Conservation (phyloP, 2,797 vertebrate genomes). For the Gymnothorax reevesii region DNA sequence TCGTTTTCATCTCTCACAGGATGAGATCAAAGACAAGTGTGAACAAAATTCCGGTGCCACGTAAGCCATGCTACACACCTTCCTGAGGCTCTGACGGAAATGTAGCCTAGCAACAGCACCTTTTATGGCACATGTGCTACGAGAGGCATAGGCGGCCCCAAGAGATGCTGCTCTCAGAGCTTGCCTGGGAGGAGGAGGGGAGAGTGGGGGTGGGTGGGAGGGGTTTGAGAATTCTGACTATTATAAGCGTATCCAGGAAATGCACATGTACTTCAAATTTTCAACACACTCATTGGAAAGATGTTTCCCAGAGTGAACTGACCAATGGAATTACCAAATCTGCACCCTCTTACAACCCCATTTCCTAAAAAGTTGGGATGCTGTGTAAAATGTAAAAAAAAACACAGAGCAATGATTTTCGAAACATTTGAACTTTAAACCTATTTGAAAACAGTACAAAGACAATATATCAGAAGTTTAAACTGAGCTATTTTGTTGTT, state of each 20-base stretch:
- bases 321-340: not conserved
- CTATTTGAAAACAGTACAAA: too few relatives aligned
- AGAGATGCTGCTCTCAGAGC: not conserved
- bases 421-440: too few relatives aligned
- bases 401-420: too few relatives aligned
- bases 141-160: constrained; percentile 8
- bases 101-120: constrained; percentile 35
- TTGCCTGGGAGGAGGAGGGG: not conserved
- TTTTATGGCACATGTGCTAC: not conserved
- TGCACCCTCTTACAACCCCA: not conserved
- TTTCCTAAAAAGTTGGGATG: too few relatives aligned
- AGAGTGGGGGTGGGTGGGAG: not conserved
- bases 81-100: constrained; percentile 12
- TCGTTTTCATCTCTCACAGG: not conserved
- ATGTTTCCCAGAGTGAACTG: not conserved
- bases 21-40: not conserved
- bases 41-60: not conserved
- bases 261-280: not conserved
- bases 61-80: constrained; percentile 15
- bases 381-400: too few relatives aligned
- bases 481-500: too few relatives aligned
- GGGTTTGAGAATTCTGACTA: not conserved
- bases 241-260: too few relatives aligned
- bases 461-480: too few relatives aligned
- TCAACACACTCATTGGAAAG: not conserved